Evolutionary conservation across 2,113 vertebrate genomes (phyloP), one percentile per base, ranked within the genome.

Genomic region (Myocastor coypus): DNA sequence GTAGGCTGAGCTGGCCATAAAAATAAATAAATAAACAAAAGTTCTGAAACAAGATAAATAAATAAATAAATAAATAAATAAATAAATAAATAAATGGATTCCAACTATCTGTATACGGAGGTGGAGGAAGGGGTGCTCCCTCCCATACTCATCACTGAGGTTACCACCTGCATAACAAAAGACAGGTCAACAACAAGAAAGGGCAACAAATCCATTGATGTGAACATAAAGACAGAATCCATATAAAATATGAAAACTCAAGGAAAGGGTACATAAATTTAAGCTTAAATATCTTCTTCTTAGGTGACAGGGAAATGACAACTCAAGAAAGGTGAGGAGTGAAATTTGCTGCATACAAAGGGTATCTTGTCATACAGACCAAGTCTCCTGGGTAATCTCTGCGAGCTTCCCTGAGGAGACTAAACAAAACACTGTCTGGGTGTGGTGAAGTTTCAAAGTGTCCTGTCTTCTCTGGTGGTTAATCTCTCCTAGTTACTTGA

Each of bases 401-500:
- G 37, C 19, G 42, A 71, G 52, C 61, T 86, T 26, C 46, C 40
- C 50, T 71, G 52, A 83, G 61, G 52, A 94, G 71, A 46, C 37
- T 40, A 86, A 55, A 94, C 86, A 94, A 71, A 94, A 91, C 5
- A 42, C 61, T 68, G 61, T 85, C 69, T 77, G 81, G 59, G 87
- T 85, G 61, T 46, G 87, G 87, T 37, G 64, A 61, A 40, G 69
- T 71, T 55, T 86, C 91, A 50, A 40, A 80, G 52, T 81, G 73
- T 86, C 61, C 63, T 71, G 37, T 81, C 63, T 91, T 94, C 37
- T 90, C 17, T 85, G 63, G 55, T 40, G 77, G 40, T 91, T 94
- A 94, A 86, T 91, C 71, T 71, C 85, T 94, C 82, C 63, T 81
- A 40, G 63, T 91, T 91, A 71, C 59, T 86, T 86, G 88, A 80